These are phyloP conservation scores for Propithecus deckenii DNA, from an alignment of 2,797 vertebrate genomes.

Conservation along the genomic window DNA sequence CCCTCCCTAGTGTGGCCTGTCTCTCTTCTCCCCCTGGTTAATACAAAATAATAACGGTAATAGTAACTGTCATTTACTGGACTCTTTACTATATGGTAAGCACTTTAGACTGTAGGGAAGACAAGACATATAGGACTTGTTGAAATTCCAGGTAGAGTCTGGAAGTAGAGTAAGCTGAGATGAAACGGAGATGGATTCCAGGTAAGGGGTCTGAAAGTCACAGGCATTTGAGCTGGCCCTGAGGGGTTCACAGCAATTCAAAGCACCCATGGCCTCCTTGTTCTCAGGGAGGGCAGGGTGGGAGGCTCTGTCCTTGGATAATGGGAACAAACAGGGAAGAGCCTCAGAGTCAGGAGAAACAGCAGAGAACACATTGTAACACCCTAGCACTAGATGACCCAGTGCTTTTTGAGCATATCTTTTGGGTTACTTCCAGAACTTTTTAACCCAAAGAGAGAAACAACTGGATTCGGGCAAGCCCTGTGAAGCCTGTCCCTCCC, in stretches of 20 bases:
- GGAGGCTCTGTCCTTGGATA: conserved; percentile 49
- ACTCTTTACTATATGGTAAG: not conserved
- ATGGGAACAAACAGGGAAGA: conserved; percentile 30
- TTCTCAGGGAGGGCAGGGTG: not conserved
- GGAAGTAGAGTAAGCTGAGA: not conserved
- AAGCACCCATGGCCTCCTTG: not conserved
- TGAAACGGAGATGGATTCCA: not conserved
- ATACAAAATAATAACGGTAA: not conserved
- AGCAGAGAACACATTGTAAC: conserved; percentile 35
- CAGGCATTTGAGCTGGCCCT: not conserved
- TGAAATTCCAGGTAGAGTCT: not conserved
- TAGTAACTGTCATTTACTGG: not conserved
- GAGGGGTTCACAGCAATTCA: not conserved
- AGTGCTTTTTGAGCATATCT: not conserved
- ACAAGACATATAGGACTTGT: not conserved
- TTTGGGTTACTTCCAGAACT: not conserved
- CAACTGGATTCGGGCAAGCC: not conserved
- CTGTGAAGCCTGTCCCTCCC: not conserved
- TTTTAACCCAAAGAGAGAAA: conserved; percentile 28
- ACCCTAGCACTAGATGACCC: not conserved
- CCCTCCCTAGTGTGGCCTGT: not conserved
- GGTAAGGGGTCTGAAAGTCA: not conserved
- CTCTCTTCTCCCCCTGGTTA: not conserved
- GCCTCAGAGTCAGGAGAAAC: not conserved
- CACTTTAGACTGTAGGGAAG: not conserved